Conservation (phyloP, 2,888 invertebrate species). For the Uloborus plumipes region DNA sequence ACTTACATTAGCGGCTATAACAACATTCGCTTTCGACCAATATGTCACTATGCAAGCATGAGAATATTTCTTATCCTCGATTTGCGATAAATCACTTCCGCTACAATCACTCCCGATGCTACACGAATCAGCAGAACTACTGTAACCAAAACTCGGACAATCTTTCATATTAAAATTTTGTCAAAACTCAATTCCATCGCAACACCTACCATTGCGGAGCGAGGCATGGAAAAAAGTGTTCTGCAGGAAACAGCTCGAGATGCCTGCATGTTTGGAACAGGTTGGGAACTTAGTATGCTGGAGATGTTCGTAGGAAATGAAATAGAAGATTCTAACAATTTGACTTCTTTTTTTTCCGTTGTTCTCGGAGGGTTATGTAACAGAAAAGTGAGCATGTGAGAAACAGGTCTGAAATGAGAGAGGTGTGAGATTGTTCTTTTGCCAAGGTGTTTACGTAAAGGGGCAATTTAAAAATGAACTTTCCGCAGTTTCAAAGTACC, state of each 20-base stretch:
- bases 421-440: not conserved
- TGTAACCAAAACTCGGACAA: not conserved
- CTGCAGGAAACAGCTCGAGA: too few relatives aligned
- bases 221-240: not conserved
- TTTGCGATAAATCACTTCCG: not conserved
- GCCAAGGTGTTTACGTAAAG: not conserved
- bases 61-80: conserved; percentile 26
- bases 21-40: conserved; percentile 39
- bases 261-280: not conserved
- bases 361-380: conserved; percentile 30
- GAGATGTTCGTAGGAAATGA: conserved; percentile 3
- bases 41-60: conserved; percentile 53
- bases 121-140: conserved; percentile 22
- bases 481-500: too few relatives aligned
- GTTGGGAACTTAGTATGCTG: conserved; percentile 2
- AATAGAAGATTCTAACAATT: not conserved
- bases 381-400: conserved; percentile 35
- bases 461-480: not conserved
- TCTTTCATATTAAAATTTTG: not conserved
- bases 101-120: conserved; percentile 13
- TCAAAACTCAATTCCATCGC: not conserved
- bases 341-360: conserved; percentile 9
- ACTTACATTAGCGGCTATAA: conserved; percentile 45
- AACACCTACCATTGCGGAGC: not conserved
- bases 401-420: conserved; percentile 54